phyloP scores from a whole-genome alignment of 2,888 invertebrate genomes.

The Polydesmus complanatus region DNA sequence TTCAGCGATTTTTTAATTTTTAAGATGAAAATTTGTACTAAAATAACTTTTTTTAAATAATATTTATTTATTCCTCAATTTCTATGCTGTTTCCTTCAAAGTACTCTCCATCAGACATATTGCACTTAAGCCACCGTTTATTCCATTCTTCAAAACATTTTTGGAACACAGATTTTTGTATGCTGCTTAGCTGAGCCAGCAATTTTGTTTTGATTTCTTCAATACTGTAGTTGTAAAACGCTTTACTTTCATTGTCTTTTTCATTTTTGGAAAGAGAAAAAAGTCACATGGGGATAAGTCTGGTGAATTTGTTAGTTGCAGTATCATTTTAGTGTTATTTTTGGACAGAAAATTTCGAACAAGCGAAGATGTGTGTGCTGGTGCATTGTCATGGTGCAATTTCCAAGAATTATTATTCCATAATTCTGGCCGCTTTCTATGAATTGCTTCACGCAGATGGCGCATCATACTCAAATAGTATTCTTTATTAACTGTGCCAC shows the following conservation, averaged over 20 bases:
- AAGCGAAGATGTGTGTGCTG: neutral
- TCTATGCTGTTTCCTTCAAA: slow-evolving; percentile 7
- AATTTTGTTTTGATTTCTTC: neutral
- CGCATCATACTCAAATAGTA: neutral
- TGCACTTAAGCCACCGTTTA: neutral
- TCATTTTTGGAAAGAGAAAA: neutral
- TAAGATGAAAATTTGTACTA: too few species aligned
- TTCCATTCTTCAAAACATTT: slow-evolving; percentile 15
- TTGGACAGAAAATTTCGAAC: neutral
- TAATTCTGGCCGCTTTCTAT: neutral
- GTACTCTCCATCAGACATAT: slow-evolving; percentile 12
- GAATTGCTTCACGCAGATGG: neutral
- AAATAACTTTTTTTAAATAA: too few species aligned
- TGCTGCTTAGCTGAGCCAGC: neutral
- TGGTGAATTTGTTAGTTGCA: neutral
- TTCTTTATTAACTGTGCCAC: neutral
- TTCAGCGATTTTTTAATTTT: too few species aligned
- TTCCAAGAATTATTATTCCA: neutral
- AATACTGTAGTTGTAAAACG: neutral
- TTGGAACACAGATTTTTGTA: slow-evolving; percentile 13
- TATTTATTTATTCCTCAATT: too few species aligned
- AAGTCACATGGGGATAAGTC: slow-evolving; percentile 1
- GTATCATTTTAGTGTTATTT: neutral
- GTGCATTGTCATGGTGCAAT: slow-evolving; percentile 7
- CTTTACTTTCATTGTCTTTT: neutral